phyloP scores from a whole-genome alignment of 2,797 vertebrate genomes.

The Trachurus trachurus region DNA sequence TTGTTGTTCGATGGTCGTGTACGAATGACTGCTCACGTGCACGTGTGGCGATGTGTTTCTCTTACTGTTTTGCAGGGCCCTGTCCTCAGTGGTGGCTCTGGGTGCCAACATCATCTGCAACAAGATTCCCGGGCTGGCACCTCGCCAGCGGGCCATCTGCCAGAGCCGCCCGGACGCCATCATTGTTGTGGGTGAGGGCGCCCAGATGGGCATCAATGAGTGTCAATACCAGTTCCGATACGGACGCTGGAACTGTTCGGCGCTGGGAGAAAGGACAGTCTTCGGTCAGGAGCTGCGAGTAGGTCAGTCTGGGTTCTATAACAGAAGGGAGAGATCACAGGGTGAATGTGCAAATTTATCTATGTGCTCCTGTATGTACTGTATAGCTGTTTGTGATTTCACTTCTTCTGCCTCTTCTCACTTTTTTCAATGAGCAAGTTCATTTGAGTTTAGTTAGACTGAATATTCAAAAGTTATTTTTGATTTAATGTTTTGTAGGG shows the following conservation, averaged over 20 bases:
- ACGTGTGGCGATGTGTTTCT: constrained; percentile 50
- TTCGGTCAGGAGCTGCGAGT: constrained; percentile 99
- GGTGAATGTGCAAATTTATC: constrained; percentile 23
- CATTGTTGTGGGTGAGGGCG: constrained; percentile 98
- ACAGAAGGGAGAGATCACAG: constrained; percentile 19
- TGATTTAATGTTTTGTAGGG: background rate
- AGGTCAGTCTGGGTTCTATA: constrained; percentile 82
- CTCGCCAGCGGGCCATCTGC: constrained; percentile 98
- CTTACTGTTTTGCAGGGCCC: constrained; percentile 87
- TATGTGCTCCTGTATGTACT: background rate
- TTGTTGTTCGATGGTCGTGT: constrained; percentile 5
- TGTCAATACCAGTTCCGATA: constrained; percentile 99
- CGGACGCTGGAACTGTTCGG: constrained; percentile 99
- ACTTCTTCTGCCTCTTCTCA: background rate
- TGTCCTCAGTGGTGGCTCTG: constrained; percentile 99
- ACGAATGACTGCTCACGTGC: constrained; percentile 17
- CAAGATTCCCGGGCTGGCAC: constrained; percentile 99
- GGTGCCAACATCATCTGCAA: constrained; percentile 99
- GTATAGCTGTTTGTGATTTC: background rate
- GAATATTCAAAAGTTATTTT: background rate
- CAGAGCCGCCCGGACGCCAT: constrained; percentile 99
- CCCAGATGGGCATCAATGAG: constrained; percentile 99
- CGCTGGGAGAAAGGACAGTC: constrained; percentile 97
- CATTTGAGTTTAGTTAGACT: background rate
- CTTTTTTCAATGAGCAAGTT: background rate